Conservation (phyloP, 2,797 vertebrate genomes). For the Harpagifer antarcticus region DNA sequence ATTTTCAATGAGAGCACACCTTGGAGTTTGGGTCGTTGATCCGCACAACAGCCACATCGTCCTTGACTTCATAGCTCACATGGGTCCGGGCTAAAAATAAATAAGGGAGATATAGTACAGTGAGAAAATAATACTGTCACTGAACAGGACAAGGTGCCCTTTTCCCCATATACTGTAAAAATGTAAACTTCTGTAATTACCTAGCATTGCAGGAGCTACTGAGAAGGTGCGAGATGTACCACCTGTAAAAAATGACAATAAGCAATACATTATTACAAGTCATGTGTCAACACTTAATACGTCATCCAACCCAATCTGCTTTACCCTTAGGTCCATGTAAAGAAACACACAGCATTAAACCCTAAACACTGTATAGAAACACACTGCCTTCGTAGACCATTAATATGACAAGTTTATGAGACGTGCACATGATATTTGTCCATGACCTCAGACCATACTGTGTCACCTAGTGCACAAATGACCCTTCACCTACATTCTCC, state of each 20-base stretch:
- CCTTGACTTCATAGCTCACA: slow-evolving; percentile 93
- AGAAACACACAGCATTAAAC: neutral
- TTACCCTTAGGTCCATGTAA: neutral
- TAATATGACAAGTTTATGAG: neutral
- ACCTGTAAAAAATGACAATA: slow-evolving; percentile 75
- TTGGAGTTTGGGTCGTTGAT: slow-evolving; percentile 94
- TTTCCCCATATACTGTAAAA: neutral
- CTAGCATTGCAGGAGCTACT: slow-evolving; percentile 82
- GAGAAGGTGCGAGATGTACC: slow-evolving; percentile 85
- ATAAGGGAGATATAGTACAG: slow-evolving; percentile 7
- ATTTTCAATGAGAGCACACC: slow-evolving; percentile 75
- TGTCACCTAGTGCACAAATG: slow-evolving; percentile 38
- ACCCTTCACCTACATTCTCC: slow-evolving; percentile 82
- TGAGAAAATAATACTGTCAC: slow-evolving; percentile 14
- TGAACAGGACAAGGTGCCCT: neutral
- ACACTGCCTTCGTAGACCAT: neutral
- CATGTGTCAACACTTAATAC: neutral
- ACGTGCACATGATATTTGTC: slow-evolving; percentile 2
- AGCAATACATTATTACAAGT: neutral
- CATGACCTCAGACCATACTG: slow-evolving; percentile 60
- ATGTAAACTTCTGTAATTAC: slow-evolving; percentile 79
- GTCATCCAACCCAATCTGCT: neutral
- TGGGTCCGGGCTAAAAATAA: slow-evolving; percentile 88
- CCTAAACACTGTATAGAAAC: neutral
- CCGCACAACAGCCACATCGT: slow-evolving; percentile 92